phyloP scores from a whole-genome alignment of 2,113 vertebrate species.

The Okapia johnstoni region DNA sequence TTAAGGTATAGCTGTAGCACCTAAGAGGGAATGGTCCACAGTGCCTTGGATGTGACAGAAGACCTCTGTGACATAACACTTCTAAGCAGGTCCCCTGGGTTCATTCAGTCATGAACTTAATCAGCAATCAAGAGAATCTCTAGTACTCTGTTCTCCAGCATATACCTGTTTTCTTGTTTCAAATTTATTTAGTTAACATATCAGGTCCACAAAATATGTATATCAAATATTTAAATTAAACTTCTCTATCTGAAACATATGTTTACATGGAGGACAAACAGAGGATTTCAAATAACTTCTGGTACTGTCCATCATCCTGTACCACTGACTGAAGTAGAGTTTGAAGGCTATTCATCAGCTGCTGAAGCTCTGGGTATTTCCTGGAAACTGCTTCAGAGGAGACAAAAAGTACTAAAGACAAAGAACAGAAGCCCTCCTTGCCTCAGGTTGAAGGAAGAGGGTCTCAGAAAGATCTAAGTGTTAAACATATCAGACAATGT shows the following conservation, averaged over 20 bases:
- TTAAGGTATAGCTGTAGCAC: rapidly evolving
- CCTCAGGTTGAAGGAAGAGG: not conserved
- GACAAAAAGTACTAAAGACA: not conserved
- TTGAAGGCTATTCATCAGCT: not conserved
- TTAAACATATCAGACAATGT: not conserved
- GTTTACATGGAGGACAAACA: slow-evolving; percentile 25
- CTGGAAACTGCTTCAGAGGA: rapidly evolving
- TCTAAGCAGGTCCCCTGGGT: not conserved
- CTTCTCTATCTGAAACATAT: not conserved
- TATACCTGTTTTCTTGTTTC: not conserved
- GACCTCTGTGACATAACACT: rapidly evolving
- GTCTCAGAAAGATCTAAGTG: not conserved
- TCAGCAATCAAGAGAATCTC: not conserved
- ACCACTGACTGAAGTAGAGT: not conserved
- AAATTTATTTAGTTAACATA: slow-evolving; percentile 61
- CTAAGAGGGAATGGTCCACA: rapidly evolving
- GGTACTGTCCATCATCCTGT: not conserved
- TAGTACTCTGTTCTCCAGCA: not conserved
- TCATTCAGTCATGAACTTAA: not conserved
- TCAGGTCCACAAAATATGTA: slow-evolving; percentile 40
- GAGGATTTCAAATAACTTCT: slow-evolving; percentile 50
- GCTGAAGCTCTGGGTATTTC: not conserved
- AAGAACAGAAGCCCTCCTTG: not conserved
- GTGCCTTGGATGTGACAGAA: not conserved
- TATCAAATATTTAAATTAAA: slow-evolving; percentile 18